Conservation (phyloP, 2,888 invertebrate genomes). For the Ceraclea dissimilis region DNA sequence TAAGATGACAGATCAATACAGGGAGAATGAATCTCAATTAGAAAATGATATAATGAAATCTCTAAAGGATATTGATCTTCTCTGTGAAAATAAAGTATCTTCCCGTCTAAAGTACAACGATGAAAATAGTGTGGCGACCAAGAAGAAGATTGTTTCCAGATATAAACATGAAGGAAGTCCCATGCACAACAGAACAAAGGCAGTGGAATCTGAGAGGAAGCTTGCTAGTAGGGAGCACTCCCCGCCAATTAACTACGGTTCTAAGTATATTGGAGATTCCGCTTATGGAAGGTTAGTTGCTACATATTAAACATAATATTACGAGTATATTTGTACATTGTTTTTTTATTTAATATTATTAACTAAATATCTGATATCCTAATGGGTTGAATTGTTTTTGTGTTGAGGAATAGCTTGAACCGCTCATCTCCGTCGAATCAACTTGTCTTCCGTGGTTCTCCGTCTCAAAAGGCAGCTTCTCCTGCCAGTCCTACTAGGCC, state of each 20-base stretch:
- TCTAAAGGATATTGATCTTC: constrained; percentile 45
- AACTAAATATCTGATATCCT: no score
- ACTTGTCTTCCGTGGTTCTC: constrained; percentile 13
- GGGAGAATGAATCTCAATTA: constrained; percentile 37
- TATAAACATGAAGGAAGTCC: constrained; percentile 28
- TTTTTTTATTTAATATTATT: no score
- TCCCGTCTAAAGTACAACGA: constrained; percentile 6
- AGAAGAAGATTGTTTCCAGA: constrained; percentile 32
- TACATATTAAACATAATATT: not conserved
- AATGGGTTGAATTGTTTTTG: constrained; percentile 1
- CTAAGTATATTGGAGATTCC: constrained; percentile 47
- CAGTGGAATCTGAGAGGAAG: constrained; percentile 12
- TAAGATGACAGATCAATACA: constrained; percentile 36
- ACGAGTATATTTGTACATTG: no score
- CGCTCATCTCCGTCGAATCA: constrained; percentile 18
- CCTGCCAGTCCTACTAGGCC: not conserved
- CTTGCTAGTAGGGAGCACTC: constrained; percentile 31
- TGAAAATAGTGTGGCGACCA: constrained; percentile 26
- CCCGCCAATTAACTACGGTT: constrained; percentile 24
- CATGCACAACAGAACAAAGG: constrained; percentile 7
- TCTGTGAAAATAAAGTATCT: constrained; percentile 35
- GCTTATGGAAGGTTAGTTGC: constrained; percentile 75
- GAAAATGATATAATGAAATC: constrained; percentile 48
- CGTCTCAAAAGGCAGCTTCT: constrained; percentile 11
- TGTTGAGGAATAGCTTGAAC: constrained; percentile 25